Evolutionary conservation across 2,888 invertebrate species (phyloP).

Genomic region (Chymomyza caudatula): DNA sequence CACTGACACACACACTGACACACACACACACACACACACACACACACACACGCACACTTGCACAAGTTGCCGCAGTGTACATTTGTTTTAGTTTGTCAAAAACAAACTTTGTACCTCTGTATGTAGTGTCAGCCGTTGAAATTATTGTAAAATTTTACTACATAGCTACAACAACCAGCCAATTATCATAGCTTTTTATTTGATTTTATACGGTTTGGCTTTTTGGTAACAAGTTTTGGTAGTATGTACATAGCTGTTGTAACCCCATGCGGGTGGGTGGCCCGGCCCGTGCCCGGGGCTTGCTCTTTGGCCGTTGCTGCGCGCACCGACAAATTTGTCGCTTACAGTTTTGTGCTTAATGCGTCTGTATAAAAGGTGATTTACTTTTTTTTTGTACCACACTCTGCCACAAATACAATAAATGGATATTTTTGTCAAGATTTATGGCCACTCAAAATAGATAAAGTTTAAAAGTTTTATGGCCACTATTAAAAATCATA

Average conservation of each 20-base stretch:
- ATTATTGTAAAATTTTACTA: slow-evolving; percentile 56
- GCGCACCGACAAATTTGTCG: slow-evolving; percentile 22
- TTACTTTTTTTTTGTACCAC: no score
- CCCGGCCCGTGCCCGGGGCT: slow-evolving; percentile 13
- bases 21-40: not conserved
- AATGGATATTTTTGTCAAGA: no score
- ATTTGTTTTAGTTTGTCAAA: slow-evolving; percentile 63
- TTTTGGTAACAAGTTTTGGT: slow-evolving; percentile 39
- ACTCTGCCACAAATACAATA: no score
- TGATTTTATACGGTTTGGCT: slow-evolving; percentile 59
- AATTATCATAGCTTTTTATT: slow-evolving; percentile 57
- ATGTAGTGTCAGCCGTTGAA: slow-evolving; percentile 15
- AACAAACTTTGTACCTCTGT: slow-evolving; percentile 51
- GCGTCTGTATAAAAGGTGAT: no score
- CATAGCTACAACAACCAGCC: slow-evolving; percentile 46
- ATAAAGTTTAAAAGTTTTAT: no score
- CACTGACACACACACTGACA: slow-evolving; percentile 3
- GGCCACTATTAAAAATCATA: no score
- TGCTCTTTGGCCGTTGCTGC: not conserved
- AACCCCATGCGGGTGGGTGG: slow-evolving; percentile 4
- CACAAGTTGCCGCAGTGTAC: not conserved
- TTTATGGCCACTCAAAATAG: no score
- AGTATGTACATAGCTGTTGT: slow-evolving; percentile 10
- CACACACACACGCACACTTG: slow-evolving; percentile 4
- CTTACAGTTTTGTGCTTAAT: not conserved